A percentile compares a stretch with the other conserved stretches of the same genome.
Conservation (phyloP, 2,888 invertebrate genomes). For the Thymelicus sylvestris region DNA sequence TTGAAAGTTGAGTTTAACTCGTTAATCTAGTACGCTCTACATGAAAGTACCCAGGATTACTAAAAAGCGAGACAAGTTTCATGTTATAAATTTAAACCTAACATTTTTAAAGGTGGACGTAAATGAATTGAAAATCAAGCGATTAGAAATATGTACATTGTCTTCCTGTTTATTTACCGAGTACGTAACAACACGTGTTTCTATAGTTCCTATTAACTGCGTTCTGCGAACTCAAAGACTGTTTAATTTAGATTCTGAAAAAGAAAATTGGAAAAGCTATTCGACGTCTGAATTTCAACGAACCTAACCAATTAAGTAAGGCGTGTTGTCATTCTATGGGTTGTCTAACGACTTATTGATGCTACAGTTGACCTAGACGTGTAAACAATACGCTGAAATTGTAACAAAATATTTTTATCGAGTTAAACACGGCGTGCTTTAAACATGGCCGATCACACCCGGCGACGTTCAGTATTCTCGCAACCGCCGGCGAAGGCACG, state of each 20-base stretch:
- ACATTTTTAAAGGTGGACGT: too few relatives aligned
- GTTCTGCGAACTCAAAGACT: neutral
- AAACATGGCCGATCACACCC: slow-evolving; percentile 70
- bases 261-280: neutral
- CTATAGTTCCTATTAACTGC: neutral
- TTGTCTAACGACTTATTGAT: slow-evolving; percentile 12
- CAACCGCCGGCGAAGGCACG: slow-evolving; percentile 70
- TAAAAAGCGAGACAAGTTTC: too few relatives aligned
- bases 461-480: slow-evolving; percentile 69
- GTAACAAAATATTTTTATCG: slow-evolving; percentile 66
- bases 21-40: neutral
- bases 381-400: slow-evolving; percentile 65
- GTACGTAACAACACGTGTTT: too few relatives aligned
- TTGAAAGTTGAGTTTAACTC: slow-evolving; percentile 3
- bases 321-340: neutral
- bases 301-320: slow-evolving; percentile 1
- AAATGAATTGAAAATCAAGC: too few relatives aligned
- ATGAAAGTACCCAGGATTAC: too few relatives aligned
- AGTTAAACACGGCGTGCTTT: slow-evolving; percentile 68
- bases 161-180: too few relatives aligned
- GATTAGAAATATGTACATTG: too few relatives aligned
- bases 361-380: slow-evolving; percentile 46
- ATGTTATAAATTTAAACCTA: too few relatives aligned
- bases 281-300: neutral
- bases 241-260: neutral